Percentiles rank a stretch among this genome's conserved stretches.
Evolutionary conservation across 1,140 invertebrate species (phyloP).

Genomic region (Scylla paramamosain): DNA sequence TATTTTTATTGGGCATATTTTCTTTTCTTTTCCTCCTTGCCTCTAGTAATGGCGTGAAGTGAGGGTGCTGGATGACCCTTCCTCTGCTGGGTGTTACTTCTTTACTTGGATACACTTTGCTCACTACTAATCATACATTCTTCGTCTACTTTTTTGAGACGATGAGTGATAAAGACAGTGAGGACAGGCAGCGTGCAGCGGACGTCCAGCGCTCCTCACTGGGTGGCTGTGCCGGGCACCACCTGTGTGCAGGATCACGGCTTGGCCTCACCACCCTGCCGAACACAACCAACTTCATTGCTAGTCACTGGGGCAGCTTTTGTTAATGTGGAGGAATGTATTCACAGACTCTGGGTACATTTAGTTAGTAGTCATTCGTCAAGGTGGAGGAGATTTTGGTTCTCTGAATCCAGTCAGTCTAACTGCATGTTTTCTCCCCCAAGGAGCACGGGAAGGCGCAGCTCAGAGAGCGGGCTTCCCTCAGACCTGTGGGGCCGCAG

Average conservation of each 20-base stretch:
- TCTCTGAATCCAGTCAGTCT: neutral
- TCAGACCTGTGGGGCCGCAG: conserved; percentile 78
- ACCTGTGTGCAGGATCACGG: neutral
- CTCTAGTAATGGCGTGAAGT: neutral
- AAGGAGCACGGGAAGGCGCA: conserved; percentile 79
- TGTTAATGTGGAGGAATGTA: neutral
- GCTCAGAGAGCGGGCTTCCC: conserved; percentile 79
- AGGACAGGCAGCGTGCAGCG: neutral
- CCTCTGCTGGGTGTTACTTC: neutral
- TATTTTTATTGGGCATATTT: too few species aligned
- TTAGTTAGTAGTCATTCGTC: neutral
- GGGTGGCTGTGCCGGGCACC: neutral
- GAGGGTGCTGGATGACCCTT: neutral
- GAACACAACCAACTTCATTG: neutral
- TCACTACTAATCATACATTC: neutral
- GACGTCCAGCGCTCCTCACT: neutral
- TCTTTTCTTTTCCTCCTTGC: neutral
- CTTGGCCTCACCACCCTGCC: neutral
- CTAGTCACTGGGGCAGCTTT: neutral
- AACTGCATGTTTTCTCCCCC: neutral
- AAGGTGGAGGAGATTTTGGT: neutral
- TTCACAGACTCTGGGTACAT: neutral
- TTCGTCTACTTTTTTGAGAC: neutral
- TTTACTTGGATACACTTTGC: neutral
- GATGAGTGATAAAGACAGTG: neutral